phyloP scores from a whole-genome alignment of 2,888 invertebrate species.

The Bellardia bayeri region DNA sequence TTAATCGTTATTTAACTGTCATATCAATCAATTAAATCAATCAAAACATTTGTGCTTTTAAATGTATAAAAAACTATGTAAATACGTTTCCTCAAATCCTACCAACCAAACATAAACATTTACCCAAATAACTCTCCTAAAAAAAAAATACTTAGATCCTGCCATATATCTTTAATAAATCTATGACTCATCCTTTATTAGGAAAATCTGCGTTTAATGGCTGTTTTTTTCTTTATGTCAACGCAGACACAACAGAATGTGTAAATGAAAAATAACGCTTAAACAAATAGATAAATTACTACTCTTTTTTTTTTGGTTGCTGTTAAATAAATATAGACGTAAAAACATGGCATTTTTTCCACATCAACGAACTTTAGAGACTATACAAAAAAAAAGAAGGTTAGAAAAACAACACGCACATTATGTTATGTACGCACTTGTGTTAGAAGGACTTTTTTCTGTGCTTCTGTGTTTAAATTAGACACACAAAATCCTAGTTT shows the following conservation, averaged over 20 bases:
- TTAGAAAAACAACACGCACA: conserved; percentile 29
- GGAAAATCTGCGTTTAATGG: conserved; percentile 15
- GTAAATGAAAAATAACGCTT: conserved; percentile 45
- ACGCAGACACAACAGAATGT: not conserved
- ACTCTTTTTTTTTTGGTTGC: not conserved
- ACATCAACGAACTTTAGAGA: conserved; percentile 13
- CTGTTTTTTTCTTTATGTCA: conserved; percentile 15
- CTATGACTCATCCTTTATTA: not conserved
- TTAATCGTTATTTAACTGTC: too few species aligned
- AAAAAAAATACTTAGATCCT: not conserved
- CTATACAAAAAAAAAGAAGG: not conserved
- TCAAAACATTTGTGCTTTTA: not conserved
- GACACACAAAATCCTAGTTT: not conserved
- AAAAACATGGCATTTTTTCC: conserved; percentile 6
- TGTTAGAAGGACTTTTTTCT: not conserved
- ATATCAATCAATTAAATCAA: too few species aligned
- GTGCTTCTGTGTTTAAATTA: conserved; percentile 7
- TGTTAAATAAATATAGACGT: conserved; percentile 28
- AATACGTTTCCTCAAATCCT: not conserved
- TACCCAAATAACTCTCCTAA: not conserved
- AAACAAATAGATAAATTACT: conserved; percentile 58
- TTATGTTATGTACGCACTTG: conserved; percentile 10
- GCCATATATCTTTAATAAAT: not conserved
- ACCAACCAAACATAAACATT: not conserved
- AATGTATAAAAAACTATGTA: not conserved